Evolutionary conservation across 2,113 vertebrate genomes (phyloP).

Genomic region (Cyphomyrus discorhynchus): DNA sequence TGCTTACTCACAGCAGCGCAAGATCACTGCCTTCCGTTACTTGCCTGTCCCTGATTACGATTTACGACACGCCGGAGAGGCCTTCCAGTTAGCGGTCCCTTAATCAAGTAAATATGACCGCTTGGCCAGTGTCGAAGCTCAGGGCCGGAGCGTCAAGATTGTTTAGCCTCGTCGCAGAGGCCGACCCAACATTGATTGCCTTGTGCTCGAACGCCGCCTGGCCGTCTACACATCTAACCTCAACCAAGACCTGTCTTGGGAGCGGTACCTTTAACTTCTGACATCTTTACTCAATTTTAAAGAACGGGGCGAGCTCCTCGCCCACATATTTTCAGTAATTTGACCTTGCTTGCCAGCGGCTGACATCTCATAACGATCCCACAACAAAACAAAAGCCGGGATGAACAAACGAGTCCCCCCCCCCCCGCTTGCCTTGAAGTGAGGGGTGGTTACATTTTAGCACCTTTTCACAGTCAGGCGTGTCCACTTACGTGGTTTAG

Average conservation of each 20-base stretch:
- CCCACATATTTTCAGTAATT: not conserved
- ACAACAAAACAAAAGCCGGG: not conserved
- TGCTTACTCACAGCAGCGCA: not conserved
- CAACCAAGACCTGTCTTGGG: not conserved
- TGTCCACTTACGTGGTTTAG: constrained; percentile 1
- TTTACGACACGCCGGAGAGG: not conserved
- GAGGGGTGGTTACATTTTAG: not conserved
- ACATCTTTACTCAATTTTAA: not conserved
- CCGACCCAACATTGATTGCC: not conserved
- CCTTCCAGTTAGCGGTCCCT: not conserved
- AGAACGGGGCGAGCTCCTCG: not conserved
- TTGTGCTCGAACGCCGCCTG: not conserved
- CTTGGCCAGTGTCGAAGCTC: not conserved
- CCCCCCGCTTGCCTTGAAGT: not conserved
- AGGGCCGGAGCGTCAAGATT: not conserved
- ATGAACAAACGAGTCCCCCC: not conserved
- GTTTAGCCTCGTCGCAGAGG: not conserved
- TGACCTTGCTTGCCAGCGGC: not conserved
- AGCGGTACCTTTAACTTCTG: not conserved
- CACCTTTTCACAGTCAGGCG: not conserved
- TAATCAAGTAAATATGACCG: not conserved
- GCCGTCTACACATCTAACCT: not conserved
- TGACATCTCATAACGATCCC: not conserved
- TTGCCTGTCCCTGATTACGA: not conserved
- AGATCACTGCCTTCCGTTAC: not conserved